These are phyloP conservation scores for Mamestra configurata DNA, from an alignment of 1,140 invertebrate species.

Conservation along the genomic window DNA sequence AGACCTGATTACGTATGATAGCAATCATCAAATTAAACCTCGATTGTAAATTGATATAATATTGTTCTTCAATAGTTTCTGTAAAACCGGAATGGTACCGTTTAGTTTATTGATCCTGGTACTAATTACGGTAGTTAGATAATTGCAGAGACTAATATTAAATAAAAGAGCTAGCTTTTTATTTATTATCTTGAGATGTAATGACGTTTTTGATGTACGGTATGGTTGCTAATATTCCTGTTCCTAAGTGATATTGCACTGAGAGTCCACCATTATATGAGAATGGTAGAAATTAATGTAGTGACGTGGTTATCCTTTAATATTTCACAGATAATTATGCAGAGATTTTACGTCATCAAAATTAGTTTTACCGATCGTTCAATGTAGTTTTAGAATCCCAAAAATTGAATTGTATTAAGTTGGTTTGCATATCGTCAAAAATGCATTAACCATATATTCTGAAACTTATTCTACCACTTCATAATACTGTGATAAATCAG, in stretches of 20 bases:
- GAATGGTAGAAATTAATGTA: not conserved
- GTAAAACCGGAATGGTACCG: conserved; percentile 34
- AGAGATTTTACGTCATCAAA: no score
- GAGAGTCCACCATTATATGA: not conserved
- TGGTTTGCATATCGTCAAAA: no score
- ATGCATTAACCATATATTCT: no score
- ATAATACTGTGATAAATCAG: no score
- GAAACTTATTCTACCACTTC: no score
- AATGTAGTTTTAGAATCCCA: no score
- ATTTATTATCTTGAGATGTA: not conserved
- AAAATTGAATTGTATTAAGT: no score
- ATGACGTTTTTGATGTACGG: not conserved
- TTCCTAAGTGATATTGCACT: not conserved
- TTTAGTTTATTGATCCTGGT: conserved; percentile 29
- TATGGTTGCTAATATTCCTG: not conserved
- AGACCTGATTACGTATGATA: conserved; percentile 23
- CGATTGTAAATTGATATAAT: conserved; percentile 28
- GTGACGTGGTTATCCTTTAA: no score
- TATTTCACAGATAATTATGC: no score
- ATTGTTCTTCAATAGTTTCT: not conserved
- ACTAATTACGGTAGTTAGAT: conserved; percentile 20
- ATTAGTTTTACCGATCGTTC: no score
- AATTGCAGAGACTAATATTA: not conserved
- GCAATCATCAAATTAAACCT: not conserved
- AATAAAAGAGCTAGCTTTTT: not conserved